A percentile compares a stretch with the other conserved stretches of the same genome.
Evolutionary conservation across 1,140 invertebrate species (phyloP).

Genomic region (Neodiprion lecontei): DNA sequence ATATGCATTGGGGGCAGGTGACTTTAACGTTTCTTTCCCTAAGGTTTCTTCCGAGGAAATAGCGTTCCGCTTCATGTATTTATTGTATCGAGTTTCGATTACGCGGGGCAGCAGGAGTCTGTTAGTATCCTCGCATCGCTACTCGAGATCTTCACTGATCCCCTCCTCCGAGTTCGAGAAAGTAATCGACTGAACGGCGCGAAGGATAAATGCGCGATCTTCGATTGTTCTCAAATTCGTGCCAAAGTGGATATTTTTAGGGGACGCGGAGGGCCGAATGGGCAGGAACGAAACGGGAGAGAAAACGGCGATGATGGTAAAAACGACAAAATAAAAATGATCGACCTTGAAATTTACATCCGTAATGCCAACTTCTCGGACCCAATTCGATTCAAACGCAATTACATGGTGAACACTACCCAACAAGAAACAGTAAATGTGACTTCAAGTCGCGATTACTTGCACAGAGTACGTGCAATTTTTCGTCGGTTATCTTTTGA

Average conservation of each 20-base stretch:
- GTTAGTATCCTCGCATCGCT: not conserved
- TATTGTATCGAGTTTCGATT: slow-evolving; percentile 14
- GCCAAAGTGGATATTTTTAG: too few species aligned
- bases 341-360: too few species aligned
- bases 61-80: not conserved
- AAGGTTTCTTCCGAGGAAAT: not conserved
- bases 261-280: too few species aligned
- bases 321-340: too few species aligned
- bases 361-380: too few species aligned
- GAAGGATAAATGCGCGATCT: too few species aligned
- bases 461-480: not conserved
- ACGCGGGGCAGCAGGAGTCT: not conserved
- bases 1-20: slow-evolving; percentile 14
- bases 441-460: not conserved
- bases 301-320: too few species aligned
- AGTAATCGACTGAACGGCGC: not conserved
- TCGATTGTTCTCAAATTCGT: too few species aligned
- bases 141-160: not conserved
- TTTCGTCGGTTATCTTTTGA: not conserved
- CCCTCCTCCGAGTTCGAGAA: not conserved
- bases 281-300: too few species aligned
- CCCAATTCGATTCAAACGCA: too few species aligned
- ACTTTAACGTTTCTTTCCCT: not conserved
- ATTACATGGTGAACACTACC: too few species aligned
- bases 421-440: not conserved